Percentiles rank a stretch among this genome's conserved stretches.
phyloP scores from a whole-genome alignment of 2,113 vertebrate genomes.

The Cromileptes altivelis region DNA sequence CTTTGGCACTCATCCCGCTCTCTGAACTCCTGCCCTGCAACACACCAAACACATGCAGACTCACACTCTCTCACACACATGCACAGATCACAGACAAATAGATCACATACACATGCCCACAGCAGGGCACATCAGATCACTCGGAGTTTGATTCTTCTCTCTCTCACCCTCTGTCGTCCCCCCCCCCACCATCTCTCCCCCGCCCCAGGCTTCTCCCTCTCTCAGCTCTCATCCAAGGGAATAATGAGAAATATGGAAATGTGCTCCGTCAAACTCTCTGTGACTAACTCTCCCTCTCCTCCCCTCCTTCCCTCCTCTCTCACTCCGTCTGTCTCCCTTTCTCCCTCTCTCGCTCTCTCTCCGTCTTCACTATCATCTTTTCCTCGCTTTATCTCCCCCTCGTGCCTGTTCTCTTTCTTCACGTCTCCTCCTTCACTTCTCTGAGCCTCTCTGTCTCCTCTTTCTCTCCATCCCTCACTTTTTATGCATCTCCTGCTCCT shows the following conservation, averaged over 20 bases:
- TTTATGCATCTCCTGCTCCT: conserved; percentile 34
- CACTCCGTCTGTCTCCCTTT: conserved; percentile 48
- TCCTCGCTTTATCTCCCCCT: conserved; percentile 49
- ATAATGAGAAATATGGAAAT: conserved; percentile 83
- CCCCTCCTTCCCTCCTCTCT: conserved; percentile 13
- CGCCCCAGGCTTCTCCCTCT: conserved; percentile 58
- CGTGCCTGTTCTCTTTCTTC: not conserved
- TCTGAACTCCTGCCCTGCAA: conserved; percentile 74
- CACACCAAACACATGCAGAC: conserved; percentile 57
- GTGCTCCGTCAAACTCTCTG: conserved; percentile 72
- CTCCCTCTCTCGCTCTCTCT: conserved; percentile 16
- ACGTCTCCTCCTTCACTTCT: conserved; percentile 15
- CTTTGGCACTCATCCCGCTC: conserved; percentile 58
- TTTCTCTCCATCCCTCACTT: conserved; percentile 24
- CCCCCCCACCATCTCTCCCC: conserved; percentile 38
- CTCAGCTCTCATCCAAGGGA: conserved; percentile 78
- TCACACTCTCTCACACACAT: conserved; percentile 31
- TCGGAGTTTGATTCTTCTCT: conserved; percentile 57
- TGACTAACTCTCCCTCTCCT: conserved; percentile 71
- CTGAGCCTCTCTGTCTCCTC: conserved; percentile 21
- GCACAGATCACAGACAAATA: conserved; percentile 43
- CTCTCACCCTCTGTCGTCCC: conserved; percentile 35
- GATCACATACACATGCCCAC: conserved; percentile 64
- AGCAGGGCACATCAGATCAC: conserved; percentile 72
- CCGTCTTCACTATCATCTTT: conserved; percentile 47